Percentiles rank a stretch among this genome's conserved stretches.
phyloP scores from a whole-genome alignment of 2,113 vertebrate species.

The Epinephelus lanceolatus region DNA sequence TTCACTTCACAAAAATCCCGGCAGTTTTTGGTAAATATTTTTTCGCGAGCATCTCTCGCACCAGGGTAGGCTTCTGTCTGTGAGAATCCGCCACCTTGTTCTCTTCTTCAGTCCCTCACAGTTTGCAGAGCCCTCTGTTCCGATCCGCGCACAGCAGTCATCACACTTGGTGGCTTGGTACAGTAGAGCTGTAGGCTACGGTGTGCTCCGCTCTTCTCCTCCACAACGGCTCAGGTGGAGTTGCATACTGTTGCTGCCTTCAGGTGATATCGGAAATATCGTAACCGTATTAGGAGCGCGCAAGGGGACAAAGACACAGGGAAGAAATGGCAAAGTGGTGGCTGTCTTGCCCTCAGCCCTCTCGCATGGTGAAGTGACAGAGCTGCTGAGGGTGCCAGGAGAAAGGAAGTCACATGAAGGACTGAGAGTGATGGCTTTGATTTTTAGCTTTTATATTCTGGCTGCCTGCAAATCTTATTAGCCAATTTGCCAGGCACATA shows the following conservation, averaged over 20 bases:
- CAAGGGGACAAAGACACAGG: neutral
- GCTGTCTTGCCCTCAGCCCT: conserved; percentile 20
- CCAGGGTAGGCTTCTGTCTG: conserved; percentile 27
- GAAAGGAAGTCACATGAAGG: conserved; percentile 40
- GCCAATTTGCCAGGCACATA: neutral
- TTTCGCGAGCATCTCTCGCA: conserved; percentile 58
- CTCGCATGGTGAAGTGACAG: conserved; percentile 15
- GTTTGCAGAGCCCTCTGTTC: conserved; percentile 18
- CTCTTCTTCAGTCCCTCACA: conserved; percentile 45
- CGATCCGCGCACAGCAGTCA: conserved; percentile 50
- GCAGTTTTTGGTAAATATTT: conserved; percentile 32
- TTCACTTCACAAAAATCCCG: conserved; percentile 72
- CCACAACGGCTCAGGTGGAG: conserved; percentile 57
- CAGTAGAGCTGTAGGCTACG: conserved; percentile 38
- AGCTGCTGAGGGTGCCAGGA: conserved; percentile 26
- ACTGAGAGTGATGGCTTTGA: conserved; percentile 37
- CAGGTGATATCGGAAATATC: conserved; percentile 59
- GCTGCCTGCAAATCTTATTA: conserved; percentile 7
- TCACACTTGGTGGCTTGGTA: conserved; percentile 47
- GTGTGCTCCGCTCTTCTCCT: conserved; percentile 53
- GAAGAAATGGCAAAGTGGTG: conserved; percentile 13
- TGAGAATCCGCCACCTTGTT: conserved; percentile 30
- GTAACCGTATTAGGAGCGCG: conserved; percentile 7
- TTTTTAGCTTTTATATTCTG: conserved; percentile 21
- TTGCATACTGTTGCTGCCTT: conserved; percentile 63